Evolutionary conservation across 2,888 invertebrate genomes (phyloP), one percentile per base, ranked within the genome.

Genomic region (Deilephila elpenor): DNA sequence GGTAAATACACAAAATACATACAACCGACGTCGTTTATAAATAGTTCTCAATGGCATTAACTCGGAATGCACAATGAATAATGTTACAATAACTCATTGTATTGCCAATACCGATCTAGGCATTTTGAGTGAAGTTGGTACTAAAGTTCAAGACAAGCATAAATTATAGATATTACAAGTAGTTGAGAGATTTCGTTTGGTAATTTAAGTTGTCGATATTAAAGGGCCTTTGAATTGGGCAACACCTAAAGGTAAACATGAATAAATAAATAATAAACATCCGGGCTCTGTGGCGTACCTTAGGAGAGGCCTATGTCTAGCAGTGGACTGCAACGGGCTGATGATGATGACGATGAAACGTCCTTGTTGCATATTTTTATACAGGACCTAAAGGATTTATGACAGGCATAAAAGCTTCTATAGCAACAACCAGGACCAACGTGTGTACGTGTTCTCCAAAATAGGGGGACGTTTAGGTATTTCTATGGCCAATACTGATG

Each of bases 121-220:
- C 84, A 88, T 88, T 89, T 88, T 81, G 78, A 81, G 83, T 82
- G 79, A 67, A 59, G 44, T 29, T 73, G n/a, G 25, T 75, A 82
- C 79, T 82, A 91, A 90, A 91, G 90, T 90, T 91, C 90, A 91
- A 84, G 76, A 83, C 76, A 81, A 75, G 78, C 83, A 87, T 89
- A 90, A 88, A 90, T 89, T 84, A 83, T 79, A 59, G 72, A 74
- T 78, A 86, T 84, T 84, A 84, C 84, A 84, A 81, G 84, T 85
- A 86, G 79, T 85, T 82, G 77, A 78, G 74, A 81, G 82, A 86
- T 86, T 82, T 83, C 85, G 77, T 82, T 72, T 70, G n/a, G 74
- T 73, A 73, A 76, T 20, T 32, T 51, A 34, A 62, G 62, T 8
- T n/a, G 44, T 19, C 20, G 7, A 62, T 25, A n/a, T 53, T 62